Evolutionary conservation across 2,888 invertebrate species (phyloP).

Genomic region (Pseudoips prasinana): DNA sequence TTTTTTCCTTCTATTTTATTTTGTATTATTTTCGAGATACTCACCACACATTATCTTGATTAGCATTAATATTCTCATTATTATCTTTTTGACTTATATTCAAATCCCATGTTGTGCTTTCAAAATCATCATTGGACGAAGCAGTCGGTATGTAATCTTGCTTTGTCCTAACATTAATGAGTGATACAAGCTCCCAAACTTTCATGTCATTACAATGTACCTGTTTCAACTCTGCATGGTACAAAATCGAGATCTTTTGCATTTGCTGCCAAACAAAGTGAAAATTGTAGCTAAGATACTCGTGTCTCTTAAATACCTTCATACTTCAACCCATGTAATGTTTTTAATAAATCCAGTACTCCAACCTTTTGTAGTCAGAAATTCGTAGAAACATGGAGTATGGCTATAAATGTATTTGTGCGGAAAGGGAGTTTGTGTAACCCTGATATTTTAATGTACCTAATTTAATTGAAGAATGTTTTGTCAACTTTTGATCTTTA

Average conservation of each 20-base stretch:
- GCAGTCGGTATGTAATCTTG: conserved; percentile 75
- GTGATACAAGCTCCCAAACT: conserved; percentile 50
- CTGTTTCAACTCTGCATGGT: conserved; percentile 45
- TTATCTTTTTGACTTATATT: conserved; percentile 45
- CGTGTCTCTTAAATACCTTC: conserved; percentile 6
- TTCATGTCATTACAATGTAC: conserved; percentile 21
- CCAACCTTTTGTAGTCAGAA: conserved; percentile 6
- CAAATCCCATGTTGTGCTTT: conserved; percentile 65
- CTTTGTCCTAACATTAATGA: conserved; percentile 41
- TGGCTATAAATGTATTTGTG: conserved; percentile 2
- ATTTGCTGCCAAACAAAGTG: conserved; percentile 14
- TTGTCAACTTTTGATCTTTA: conserved; percentile 37
- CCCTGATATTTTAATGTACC: conserved; percentile 31
- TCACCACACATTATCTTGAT: not conserved
- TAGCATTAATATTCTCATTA: conserved; percentile 2
- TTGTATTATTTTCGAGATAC: not conserved
- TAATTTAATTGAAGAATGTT: conserved; percentile 40
- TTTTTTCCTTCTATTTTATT: too few species aligned
- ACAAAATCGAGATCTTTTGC: conserved; percentile 18
- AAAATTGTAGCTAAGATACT: too few species aligned
- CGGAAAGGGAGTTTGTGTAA: conserved; percentile 51
- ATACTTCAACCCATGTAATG: conserved; percentile 13
- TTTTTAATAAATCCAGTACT: conserved; percentile 11
- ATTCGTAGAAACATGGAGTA: conserved; percentile 8
- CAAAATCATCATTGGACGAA: conserved; percentile 70